Conservation (phyloP, 1,140 invertebrate genomes). For the Micrasema minimum region DNA sequence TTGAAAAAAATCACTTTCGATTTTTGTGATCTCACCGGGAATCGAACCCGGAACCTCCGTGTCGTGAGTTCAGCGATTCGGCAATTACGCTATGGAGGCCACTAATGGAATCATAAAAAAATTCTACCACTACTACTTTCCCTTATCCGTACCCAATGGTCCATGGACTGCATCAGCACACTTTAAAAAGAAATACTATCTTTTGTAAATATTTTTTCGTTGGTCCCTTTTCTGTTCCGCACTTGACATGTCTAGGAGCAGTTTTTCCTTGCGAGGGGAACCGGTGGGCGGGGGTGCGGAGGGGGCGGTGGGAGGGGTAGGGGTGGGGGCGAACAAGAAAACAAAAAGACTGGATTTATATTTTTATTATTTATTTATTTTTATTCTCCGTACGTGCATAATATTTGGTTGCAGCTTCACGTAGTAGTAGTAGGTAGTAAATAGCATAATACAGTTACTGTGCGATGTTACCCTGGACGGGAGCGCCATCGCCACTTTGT, state of each 20-base stretch:
- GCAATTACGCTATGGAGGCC: no score
- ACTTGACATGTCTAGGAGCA: conserved; percentile 49
- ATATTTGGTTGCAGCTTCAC: conserved; percentile 64
- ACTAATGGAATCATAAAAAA: no score
- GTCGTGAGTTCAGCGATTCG: no score
- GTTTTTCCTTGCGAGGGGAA: conserved; percentile 63
- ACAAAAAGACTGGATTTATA: conserved; percentile 68
- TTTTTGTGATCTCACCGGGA: no score
- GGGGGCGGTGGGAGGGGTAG: conserved; percentile 59
- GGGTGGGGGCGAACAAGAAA: conserved; percentile 60
- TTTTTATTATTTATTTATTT: conserved; percentile 67
- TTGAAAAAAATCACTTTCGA: no score
- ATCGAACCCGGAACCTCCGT: no score
- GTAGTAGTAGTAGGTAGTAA: background rate
- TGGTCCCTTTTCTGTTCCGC: conserved; percentile 24
- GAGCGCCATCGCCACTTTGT: background rate
- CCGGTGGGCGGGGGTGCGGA: conserved; percentile 60
- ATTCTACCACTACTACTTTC: no score
- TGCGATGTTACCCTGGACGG: background rate
- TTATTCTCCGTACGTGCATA: conserved; percentile 59
- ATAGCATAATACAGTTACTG: background rate
- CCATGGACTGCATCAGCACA: no score
- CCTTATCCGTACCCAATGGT: no score
- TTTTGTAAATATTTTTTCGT: conserved; percentile 4
- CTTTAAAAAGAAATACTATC: no score